Evolutionary conservation across 2,888 invertebrate species (phyloP), one percentile per base, ranked within the genome.

Genomic region (Saturnia pavonia): DNA sequence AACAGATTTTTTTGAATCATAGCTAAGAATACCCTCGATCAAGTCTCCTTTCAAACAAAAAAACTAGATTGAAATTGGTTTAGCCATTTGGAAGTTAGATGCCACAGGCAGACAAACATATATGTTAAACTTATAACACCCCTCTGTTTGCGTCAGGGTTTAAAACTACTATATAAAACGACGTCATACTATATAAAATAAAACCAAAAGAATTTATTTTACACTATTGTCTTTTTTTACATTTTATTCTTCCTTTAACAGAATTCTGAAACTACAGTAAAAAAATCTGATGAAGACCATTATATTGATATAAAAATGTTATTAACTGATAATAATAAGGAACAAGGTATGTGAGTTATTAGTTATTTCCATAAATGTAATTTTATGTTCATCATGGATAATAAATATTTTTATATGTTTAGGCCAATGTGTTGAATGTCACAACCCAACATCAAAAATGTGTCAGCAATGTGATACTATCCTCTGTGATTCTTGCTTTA

Each of bases 341-440:
- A 81, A 40, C 79, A 87, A 79, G 89, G 93, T 91, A 82, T 75
- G 67, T 75, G 72, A 66, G 40, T 65, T 9, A 42, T 40, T 3
- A 57, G 19, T 65, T 34, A 16, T n/a, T 68, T n/a, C n/a, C 42
- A 22, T 42, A n/a, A 51, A 63, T 70, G 25, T 57, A 66, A 60
- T 70, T n/a, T 27, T 27, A 27, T 25, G 14, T 40, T 40, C 19
- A 65, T 19, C 4, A 65, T 65, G n/a, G 40, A 65, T 40, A 65
- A 40, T n/a, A 40, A n/a, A 19, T 40, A 42, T 71, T 16, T 70
- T 40, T 72, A 71, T 71, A 70, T 70, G 16, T 79, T 81, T 81
- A 94, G 94, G 86, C 19, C 74, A 84, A 72, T 94, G 94, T 70
- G 71, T 88, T 68, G 91, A 93, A 75, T 94, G 94, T 70, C 81